Conservation (phyloP, 2,888 invertebrate species). For the Drepanosiphum platanoidis region DNA sequence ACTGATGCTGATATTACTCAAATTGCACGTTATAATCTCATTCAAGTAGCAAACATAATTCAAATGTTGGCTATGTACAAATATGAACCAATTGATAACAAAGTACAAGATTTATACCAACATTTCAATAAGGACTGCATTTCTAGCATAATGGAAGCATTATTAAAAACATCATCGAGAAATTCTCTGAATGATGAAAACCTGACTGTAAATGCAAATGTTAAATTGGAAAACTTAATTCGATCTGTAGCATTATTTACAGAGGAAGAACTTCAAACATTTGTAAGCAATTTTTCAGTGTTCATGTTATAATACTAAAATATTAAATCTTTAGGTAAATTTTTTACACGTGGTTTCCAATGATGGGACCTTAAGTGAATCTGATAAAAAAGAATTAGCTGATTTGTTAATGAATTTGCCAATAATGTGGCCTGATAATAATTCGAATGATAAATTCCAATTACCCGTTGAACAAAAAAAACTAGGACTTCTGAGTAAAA, state of each 20-base stretch:
- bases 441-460: constrained; percentile 58
- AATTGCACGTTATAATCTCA: constrained; percentile 87
- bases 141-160: constrained; percentile 79
- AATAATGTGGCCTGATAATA: constrained; percentile 56
- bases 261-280: constrained; percentile 73
- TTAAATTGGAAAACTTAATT: constrained; percentile 72
- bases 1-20: constrained; percentile 92
- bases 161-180: constrained; percentile 70
- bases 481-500: constrained; percentile 40
- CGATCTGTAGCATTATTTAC: constrained; percentile 77
- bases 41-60: constrained; percentile 91
- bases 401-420: constrained; percentile 53
- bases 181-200: constrained; percentile 67
- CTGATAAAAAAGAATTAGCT: constrained; percentile 57
- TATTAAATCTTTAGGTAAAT: constrained; percentile 39
- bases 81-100: constrained; percentile 81
- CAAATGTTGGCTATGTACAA: constrained; percentile 89
- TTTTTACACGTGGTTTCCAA: constrained; percentile 50
- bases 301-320: not conserved
- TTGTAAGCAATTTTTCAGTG: constrained; percentile 68
- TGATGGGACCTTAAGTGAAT: constrained; percentile 47
- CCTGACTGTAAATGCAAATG: constrained; percentile 68
- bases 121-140: constrained; percentile 84
- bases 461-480: constrained; percentile 55
- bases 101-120: constrained; percentile 79